Base-by-base conservation (phyloP, 2,797 vertebrate genomes). In the Phataginus tetradactyla region DNA sequence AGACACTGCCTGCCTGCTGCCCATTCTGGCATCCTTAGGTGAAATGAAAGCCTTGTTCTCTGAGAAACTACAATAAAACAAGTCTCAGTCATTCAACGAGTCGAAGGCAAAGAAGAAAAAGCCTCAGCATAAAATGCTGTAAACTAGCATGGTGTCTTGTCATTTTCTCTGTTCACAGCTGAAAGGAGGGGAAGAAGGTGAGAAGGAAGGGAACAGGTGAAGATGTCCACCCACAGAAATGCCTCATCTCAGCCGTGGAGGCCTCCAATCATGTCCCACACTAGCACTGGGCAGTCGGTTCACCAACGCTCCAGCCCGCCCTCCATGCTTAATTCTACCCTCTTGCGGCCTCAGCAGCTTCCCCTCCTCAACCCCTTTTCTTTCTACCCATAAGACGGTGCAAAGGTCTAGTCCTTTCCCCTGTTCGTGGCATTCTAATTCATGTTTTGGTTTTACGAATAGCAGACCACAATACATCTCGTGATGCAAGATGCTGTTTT, bases 11-110 rank as follows among this genome's bases (percentile, higher is more conserved):
- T 99, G 98, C 98, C 98, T 86, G 94, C 97, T 98, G 97, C 97
- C 97, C 97, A 97, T 98, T 98, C 98, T 98, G 98, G 98, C 98
- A 98, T 98, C 98, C 98, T 98, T 98, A 96, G 97, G 98, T 96
- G 98, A 98, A 98, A 99, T 98, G 98, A 99, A 99, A 99, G 99
- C 98, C 98, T 98, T 98, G 98, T 98, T 98, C 97, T 98, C 95
- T 95, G 97, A 96, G 98, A 97, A 98, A 97, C 97, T 96, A 97
- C 96, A 97, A 95, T 97, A 97, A 98, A 98, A 98, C 98, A 98
- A 97, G 98, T 97, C 97, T 96, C 96, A 96, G 97, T 98, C 97
- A 98, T 98, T 98, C 81, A 45, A 6, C 93, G 84, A 98, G 97
- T 98, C 98, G 98, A 86, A 97, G 90, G 97, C 66, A 93, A 97